Conservation (phyloP, 1,140 invertebrate species). For the Rhynchophorus ferrugineus region DNA sequence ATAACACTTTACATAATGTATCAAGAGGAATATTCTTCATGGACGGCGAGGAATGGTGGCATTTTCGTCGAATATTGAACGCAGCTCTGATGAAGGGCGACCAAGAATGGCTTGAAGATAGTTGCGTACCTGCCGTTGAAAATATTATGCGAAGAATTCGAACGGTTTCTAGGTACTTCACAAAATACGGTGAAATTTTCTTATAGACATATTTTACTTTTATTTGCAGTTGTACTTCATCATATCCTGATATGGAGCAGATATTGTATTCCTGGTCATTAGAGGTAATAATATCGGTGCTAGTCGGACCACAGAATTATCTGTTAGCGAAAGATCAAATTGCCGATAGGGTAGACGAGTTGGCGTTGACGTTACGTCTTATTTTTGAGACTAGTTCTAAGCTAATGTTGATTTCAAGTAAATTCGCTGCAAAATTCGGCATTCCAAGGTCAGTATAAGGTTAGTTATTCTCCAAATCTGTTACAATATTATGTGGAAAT, state of each 20-base stretch:
- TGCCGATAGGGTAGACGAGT: background rate
- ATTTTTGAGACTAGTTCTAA: background rate
- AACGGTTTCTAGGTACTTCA: too few species aligned
- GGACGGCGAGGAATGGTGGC: conserved; percentile 74
- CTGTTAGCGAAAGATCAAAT: background rate
- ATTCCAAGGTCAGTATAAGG: background rate
- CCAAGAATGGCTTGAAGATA: conserved; percentile 39
- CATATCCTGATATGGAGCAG: background rate
- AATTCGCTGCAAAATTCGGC: background rate
- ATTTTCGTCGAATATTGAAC: conserved; percentile 62
- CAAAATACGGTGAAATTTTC: too few species aligned
- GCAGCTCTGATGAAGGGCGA: conserved; percentile 56
- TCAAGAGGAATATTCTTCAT: conserved; percentile 80
- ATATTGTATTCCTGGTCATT: background rate
- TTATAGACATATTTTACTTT: too few species aligned
- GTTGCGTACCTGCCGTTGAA: conserved; percentile 47
- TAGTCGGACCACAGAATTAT: background rate
- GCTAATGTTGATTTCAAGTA: background rate
- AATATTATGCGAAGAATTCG: conserved; percentile 19
- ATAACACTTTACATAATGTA: conserved; percentile 62
- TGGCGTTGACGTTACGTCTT: background rate
- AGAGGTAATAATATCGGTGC: background rate
- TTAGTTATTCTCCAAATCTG: too few species aligned
- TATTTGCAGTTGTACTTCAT: too few species aligned
- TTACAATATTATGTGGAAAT: too few species aligned